Conservation (phyloP, 2,113 vertebrate genomes). For the Ailuropoda melanoleuca region DNA sequence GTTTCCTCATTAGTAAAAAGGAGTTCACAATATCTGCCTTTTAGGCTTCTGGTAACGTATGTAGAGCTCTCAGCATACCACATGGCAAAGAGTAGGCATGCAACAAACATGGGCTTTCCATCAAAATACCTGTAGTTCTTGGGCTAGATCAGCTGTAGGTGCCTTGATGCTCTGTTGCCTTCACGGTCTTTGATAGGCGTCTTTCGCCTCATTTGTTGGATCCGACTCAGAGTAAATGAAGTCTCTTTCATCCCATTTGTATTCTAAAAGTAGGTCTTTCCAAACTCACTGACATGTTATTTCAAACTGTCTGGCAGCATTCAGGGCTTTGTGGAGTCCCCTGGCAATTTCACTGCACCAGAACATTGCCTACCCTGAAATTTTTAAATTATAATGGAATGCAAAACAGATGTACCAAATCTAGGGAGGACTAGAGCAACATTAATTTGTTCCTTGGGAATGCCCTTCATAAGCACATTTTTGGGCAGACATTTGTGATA, state of each 20-base stretch:
- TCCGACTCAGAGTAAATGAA: not conserved
- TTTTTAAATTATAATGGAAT: constrained; percentile 57
- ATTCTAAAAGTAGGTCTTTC: not conserved
- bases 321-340: not conserved
- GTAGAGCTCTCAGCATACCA: not conserved
- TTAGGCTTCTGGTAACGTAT: not conserved
- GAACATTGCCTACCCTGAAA: not conserved
- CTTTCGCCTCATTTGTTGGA: not conserved
- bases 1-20: not conserved
- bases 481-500: constrained; percentile 43
- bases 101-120: not conserved
- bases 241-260: not conserved
- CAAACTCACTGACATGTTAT: not conserved
- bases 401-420: constrained; percentile 67
- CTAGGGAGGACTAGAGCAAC: constrained; percentile 31
- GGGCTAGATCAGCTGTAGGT: accelerated
- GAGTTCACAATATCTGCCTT: not conserved
- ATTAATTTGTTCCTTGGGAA: constrained; percentile 47
- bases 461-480: constrained; percentile 18
- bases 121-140: accelerated
- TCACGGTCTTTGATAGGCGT: not conserved
- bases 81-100: accelerated
- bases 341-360: not conserved
- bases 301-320: not conserved
- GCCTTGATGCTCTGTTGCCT: too few relatives aligned